These are phyloP conservation scores for Nipponia nippon DNA, from an alignment of 2,113 vertebrate species.

Conservation along the genomic window DNA sequence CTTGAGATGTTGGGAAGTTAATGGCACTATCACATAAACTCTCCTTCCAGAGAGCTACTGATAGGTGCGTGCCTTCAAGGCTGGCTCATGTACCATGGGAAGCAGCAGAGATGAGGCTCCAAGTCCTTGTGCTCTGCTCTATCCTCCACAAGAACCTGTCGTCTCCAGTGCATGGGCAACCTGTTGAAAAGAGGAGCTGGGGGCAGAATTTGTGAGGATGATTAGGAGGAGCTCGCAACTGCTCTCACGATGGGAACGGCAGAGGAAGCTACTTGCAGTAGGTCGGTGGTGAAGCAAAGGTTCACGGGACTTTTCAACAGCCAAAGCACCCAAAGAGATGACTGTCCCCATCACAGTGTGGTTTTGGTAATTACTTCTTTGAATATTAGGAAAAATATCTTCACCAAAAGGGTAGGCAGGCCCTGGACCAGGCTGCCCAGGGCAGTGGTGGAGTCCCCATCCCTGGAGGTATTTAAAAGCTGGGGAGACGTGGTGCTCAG, in stretches of 20 bases:
- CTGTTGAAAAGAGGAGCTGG: background rate
- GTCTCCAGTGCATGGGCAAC: accelerated
- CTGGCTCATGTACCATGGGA: background rate
- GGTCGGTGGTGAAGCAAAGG: background rate
- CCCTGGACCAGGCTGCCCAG: too few species aligned
- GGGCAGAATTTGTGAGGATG: too few species aligned
- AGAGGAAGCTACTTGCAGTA: background rate
- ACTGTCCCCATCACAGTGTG: background rate
- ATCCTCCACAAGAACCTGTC: background rate
- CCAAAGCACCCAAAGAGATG: background rate
- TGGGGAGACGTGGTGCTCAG: too few species aligned
- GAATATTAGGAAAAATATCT: too few species aligned
- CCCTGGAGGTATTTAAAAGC: too few species aligned
- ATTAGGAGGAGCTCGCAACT: background rate
- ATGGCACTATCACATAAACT: background rate
- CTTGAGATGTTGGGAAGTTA: background rate
- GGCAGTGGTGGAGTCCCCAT: too few species aligned
- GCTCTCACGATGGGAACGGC: background rate
- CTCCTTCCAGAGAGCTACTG: too few species aligned
- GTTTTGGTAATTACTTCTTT: background rate
- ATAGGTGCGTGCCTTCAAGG: accelerated
- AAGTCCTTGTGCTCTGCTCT: background rate
- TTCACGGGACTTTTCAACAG: background rate
- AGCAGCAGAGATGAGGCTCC: background rate
- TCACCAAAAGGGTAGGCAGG: too few species aligned